These are phyloP conservation scores for Mallotus villosus DNA, from an alignment of 2,797 vertebrate species.

Conservation along the genomic window DNA sequence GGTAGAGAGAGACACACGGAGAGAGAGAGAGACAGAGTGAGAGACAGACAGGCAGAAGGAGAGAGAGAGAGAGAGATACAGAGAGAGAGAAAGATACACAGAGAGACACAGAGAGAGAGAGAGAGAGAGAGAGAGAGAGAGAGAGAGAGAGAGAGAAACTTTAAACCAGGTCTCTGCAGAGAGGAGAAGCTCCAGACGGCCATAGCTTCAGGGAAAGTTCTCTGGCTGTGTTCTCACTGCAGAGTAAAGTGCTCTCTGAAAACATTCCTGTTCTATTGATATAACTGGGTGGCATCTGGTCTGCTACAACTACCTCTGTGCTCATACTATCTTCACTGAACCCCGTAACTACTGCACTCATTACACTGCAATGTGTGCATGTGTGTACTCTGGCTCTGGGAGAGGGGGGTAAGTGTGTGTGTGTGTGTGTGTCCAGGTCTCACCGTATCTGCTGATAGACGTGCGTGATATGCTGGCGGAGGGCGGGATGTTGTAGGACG, in stretches of 20 bases:
- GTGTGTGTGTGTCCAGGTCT: conserved; percentile 48
- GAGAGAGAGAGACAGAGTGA: not conserved
- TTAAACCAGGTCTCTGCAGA: conserved; percentile 30
- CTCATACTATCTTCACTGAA: not conserved
- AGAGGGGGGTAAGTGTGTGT: too few species aligned
- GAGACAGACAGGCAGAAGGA: not conserved
- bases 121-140: conserved; percentile 6
- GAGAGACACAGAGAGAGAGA: not conserved
- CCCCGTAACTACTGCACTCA: not conserved
- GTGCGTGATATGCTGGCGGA: conserved; percentile 95
- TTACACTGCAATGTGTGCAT: not conserved
- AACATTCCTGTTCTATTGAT: too few species aligned
- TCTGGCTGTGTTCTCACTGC: conserved; percentile 22
- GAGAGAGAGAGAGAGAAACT: not conserved
- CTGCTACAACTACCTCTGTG: not conserved
- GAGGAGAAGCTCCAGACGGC: conserved; percentile 34
- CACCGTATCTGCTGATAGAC: conserved; percentile 96
- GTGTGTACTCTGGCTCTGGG: too few species aligned
- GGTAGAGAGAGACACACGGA: not conserved
- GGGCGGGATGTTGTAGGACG: conserved; percentile 95
- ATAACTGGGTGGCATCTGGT: not conserved
- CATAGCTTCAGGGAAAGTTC: conserved; percentile 16
- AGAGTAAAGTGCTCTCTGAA: too few species aligned
- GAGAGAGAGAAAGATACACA: too few species aligned
- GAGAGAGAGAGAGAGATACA: not conserved